Base-by-base conservation (phyloP, 2,797 vertebrate genomes). In the Furcifer pardalis region DNA sequence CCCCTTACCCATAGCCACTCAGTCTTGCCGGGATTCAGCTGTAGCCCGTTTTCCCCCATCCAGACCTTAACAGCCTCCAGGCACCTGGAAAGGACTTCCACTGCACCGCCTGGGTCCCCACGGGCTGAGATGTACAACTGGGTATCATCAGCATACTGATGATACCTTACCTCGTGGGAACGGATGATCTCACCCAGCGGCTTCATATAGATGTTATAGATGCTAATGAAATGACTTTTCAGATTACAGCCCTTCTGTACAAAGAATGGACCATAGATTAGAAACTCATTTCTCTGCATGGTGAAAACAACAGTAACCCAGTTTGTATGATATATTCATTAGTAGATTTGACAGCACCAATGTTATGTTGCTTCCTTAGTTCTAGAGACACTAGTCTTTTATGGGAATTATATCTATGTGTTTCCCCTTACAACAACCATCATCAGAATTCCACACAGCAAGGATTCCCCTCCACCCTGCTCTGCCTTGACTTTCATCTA, bases 151-250 rank as follows among this genome's bases (percentile, higher is more conserved):
- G n/a, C n/a, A n/a, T n/a, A n/a, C n/a, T n/a, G n/a, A n/a, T n/a
- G n/a, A n/a, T n/a, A n/a, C n/a, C n/a, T n/a, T n/a, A n/a, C n/a
- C n/a, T n/a, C n/a, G n/a, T n/a, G n/a, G n/a, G n/a, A n/a, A n/a
- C n/a, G n/a, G n/a, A n/a, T n/a, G n/a, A n/a, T n/a, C n/a, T n/a
- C n/a, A n/a, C n/a, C n/a, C n/a, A n/a, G n/a, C n/a, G n/a, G n/a
- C n/a, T n/a, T n/a, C n/a, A n/a, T n/a, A n/a, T n/a, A n/a, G n/a
- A n/a, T n/a, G n/a, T n/a, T n/a, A n/a, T n/a, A n/a, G n/a, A 63
- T 87, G 72, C 77, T 77, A 84, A 88, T 89, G 68, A 71, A 60
- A 63, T 71, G 71, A 32, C 68, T 88, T 91, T 90, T 65, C 46
- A 77, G 56, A 65, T 81, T 63, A 21, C 13, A 56, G 32, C 6